Evolutionary conservation across 2,888 invertebrate genomes (phyloP), one percentile per base, ranked within the genome.

Genomic region (Patella ulyssiponensis): DNA sequence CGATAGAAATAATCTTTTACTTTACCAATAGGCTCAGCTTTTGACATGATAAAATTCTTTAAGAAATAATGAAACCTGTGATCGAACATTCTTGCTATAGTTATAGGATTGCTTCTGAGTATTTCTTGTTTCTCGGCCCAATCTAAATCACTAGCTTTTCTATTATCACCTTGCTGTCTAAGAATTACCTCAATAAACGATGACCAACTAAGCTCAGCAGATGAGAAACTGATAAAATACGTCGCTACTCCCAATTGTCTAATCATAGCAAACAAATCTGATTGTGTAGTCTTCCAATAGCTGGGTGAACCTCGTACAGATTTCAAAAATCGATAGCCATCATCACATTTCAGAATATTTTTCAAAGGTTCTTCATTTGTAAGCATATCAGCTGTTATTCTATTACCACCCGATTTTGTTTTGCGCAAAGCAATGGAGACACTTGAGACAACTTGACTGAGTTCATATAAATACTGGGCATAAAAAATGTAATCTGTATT

Each of bases 11-110:
- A 84, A 71, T 86, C 84, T 12, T 44, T 44, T 12, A 83, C 74
- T 69, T 82, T 70, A 20, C 84, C 83, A 27, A 84, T 69, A 53
- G 84, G 83, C 33, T 81, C 79, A 1, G 80, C 53, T 27, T 64
- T 52, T 15, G 44, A 44, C 15, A 79, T 20, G 27, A 82, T 69
- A 52, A 71, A 5, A 3, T 58, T 78, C 12, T 78, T 80, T 14
- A 84, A 69, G 56, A 86, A 80, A 53, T 54, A 54, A 72, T 82
- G 70, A 27, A 83, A 75, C 71, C 84, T 74, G 54, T 83, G 74
- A 58, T 86, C 82, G 77, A 85, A 85, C 79, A 84, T 83, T 23
- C 82, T 20, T 9, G 83, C 82, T 69, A 82, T 83, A 20, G 83
- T 87, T 4, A 85, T 83, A 17, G 86, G 87, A 74, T 86, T 81